phyloP scores from a whole-genome alignment of 2,888 invertebrate species.

The Eurytoma californica region DNA sequence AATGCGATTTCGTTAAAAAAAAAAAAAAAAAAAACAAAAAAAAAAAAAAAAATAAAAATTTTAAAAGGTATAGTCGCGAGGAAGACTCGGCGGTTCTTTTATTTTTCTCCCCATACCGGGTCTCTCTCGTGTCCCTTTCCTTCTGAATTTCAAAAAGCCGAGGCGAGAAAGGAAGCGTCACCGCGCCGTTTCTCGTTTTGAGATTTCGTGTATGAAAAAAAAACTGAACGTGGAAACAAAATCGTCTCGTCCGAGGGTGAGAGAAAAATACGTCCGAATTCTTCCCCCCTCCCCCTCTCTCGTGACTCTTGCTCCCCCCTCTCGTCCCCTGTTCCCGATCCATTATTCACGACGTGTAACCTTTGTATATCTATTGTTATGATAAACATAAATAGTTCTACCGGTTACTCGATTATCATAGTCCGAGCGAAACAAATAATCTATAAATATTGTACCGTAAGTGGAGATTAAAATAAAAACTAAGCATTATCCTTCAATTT shows the following conservation, averaged over 20 bases:
- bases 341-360: conserved; percentile 62
- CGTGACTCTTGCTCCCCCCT: conserved; percentile 13
- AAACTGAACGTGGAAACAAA: background rate
- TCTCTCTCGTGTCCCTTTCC: background rate
- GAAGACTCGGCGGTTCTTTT: conserved; percentile 6
- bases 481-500: conserved; percentile 70
- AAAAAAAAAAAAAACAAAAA: too few relatives aligned
- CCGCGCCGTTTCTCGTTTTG: conserved; percentile 6
- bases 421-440: conserved; percentile 67
- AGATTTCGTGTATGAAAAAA: conserved; percentile 12
- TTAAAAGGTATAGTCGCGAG: background rate
- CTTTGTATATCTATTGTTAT: conserved; percentile 71
- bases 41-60: too few relatives aligned
- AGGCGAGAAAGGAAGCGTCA: background rate
- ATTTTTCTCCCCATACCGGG: background rate
- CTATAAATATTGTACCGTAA: conserved; percentile 73
- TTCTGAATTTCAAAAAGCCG: background rate
- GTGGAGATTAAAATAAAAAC: conserved; percentile 69
- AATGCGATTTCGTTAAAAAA: too few relatives aligned
- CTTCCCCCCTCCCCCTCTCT: conserved; percentile 10
- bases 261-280: conserved; percentile 49
- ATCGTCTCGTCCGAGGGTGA: conserved; percentile 35
- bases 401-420: conserved; percentile 68
- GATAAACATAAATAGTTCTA: conserved; percentile 67
- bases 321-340: background rate